phyloP scores from a whole-genome alignment of 1,140 invertebrate species.

The Pogonognathellus flavescens region DNA sequence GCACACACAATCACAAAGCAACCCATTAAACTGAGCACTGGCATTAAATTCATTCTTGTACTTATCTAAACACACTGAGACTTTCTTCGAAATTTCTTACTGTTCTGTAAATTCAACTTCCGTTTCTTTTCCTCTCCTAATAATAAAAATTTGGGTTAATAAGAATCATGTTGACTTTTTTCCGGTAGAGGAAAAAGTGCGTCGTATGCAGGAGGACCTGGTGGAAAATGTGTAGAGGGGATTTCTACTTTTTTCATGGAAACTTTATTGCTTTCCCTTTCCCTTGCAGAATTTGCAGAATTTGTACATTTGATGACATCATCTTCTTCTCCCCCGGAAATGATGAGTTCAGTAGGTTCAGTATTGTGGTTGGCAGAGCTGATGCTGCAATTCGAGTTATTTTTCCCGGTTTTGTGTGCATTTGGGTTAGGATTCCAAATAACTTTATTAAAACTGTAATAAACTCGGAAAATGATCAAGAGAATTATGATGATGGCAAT shows the following conservation, averaged over 20 bases:
- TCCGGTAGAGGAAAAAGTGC: slow-evolving; percentile 50
- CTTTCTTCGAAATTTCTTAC: too few relatives aligned
- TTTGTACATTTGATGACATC: slow-evolving; percentile 3
- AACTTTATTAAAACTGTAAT: slow-evolving; percentile 55
- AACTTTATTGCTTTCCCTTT: background rate
- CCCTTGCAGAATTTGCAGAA: slow-evolving; percentile 1
- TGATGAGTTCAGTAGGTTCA: background rate
- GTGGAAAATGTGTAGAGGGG: background rate
- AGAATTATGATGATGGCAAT: slow-evolving; percentile 37
- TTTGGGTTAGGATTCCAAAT: slow-evolving; percentile 57
- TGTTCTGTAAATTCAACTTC: too few relatives aligned
- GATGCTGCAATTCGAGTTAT: background rate
- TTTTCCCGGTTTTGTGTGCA: background rate
- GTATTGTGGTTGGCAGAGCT: background rate
- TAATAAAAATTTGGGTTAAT: too few relatives aligned
- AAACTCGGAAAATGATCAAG: slow-evolving; percentile 47
- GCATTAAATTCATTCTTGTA: too few relatives aligned
- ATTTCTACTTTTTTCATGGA: background rate
- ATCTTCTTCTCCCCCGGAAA: background rate
- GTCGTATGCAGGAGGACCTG: slow-evolving; percentile 53
- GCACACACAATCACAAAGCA: too few relatives aligned
- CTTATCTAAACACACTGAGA: too few relatives aligned
- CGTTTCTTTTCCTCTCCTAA: too few relatives aligned
- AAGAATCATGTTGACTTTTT: background rate
- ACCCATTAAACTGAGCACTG: too few relatives aligned